Base-by-base conservation (phyloP, 2,113 vertebrate species). In the Eulemur rufifrons region DNA sequence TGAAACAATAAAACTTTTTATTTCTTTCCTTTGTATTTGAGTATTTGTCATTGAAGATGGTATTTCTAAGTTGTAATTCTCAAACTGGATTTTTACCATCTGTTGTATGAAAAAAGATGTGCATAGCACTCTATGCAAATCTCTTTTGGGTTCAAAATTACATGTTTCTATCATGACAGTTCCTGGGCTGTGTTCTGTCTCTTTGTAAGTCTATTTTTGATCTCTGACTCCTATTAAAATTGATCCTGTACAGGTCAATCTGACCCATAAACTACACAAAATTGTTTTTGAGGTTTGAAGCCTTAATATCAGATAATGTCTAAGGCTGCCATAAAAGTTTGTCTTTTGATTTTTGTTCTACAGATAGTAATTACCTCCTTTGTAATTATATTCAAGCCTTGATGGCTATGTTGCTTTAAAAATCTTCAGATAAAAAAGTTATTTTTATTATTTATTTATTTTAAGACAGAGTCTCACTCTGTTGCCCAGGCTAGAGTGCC, bases 241-340 rank as follows among this genome's bases (percentile, higher is more conserved):
- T 88, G 52, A 80, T 93, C 42, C 20, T 93, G n/a, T 81, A 42
- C 11, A 76, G 92, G 86, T 93, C 93, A 93, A 23, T 86, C 50
- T 97, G 93, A 96, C 95, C 86, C 52, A 96, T 95, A 95, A 86
- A 95, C 34, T 93, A 76, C 68, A 92, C 4, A 86, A 95, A 89
- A 83, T 93, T 88, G 78, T 89, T 91, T 95, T 89, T 89, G 45
- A 95, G 39, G 37, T 78, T 81, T 91, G 78, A 97, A 91, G 68
- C 29, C 47, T 93, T 89, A 94, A 80, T 93, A 86, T 93, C 39
- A 95, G 66, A 84, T 91, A 81, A 59, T 74, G 27, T 81, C 45
- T 77, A 81, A 94, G 64, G 61, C 32, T 84, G 4, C 56, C 84
- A 76, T 77, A 86, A 94, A 87, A 96, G 78, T 81, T 32, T 91